Percentiles rank a stretch among this genome's conserved stretches.
These are phyloP conservation scores for Hippocampus barbouri DNA, from an alignment of 2,113 vertebrate genomes.

Conservation along the genomic window DNA sequence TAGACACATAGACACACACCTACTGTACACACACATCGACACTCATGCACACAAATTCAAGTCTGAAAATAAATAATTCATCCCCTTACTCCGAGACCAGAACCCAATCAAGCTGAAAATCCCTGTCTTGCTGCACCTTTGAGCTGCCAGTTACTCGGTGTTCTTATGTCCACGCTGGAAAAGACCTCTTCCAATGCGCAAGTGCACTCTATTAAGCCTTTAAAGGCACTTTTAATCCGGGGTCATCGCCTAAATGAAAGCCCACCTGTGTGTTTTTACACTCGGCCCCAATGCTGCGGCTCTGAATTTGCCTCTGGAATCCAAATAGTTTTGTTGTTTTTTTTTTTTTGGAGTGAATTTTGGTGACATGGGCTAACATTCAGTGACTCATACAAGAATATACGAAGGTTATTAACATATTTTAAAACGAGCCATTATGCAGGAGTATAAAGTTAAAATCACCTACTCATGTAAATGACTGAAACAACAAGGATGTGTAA, in stretches of 20 bases:
- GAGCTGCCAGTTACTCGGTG: conserved; percentile 74
- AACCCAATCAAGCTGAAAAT: conserved; percentile 89
- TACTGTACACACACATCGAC: conserved; percentile 18
- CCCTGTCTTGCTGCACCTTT: conserved; percentile 78
- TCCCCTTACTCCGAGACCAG: conserved; percentile 80
- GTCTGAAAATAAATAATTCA: conserved; percentile 82
- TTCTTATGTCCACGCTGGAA: conserved; percentile 70
- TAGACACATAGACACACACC: conserved; percentile 29
- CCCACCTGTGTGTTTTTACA: conserved; percentile 1
- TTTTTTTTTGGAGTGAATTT: too few species aligned
- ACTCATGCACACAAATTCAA: conserved; percentile 51
- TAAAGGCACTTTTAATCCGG: conserved; percentile 63
- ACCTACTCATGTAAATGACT: too few species aligned
- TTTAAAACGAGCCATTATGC: too few species aligned
- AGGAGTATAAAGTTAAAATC: too few species aligned
- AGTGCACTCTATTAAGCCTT: conserved; percentile 38
- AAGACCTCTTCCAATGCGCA: conserved; percentile 44
- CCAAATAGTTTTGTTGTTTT: neutral
- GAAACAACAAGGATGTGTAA: too few species aligned
- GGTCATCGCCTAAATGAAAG: conserved; percentile 65
- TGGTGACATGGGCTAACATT: neutral
- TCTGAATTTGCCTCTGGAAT: conserved; percentile 31
- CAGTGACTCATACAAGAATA: neutral
- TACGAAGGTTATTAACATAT: neutral
- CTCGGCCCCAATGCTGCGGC: neutral